Conservation (phyloP, 1,140 invertebrate genomes). For the Calosoma granatense region DNA sequence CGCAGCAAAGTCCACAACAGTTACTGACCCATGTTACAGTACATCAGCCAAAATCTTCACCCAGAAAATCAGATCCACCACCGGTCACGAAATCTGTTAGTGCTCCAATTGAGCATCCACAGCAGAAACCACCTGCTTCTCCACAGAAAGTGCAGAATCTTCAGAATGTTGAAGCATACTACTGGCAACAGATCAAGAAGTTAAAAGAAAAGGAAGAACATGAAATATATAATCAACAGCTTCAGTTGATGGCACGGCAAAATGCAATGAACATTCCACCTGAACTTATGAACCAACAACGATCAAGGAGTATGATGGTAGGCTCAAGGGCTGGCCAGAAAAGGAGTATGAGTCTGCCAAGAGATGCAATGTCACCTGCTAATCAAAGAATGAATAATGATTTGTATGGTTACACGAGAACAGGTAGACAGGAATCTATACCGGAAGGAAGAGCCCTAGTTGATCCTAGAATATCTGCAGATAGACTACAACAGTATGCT, state of each 20-base stretch:
- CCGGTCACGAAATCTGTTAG: not conserved
- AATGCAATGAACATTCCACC: conserved; percentile 17
- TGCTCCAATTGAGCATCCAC: not conserved
- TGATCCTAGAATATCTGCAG: conserved; percentile 11
- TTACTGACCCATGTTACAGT: not conserved
- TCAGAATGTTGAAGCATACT: conserved; percentile 45
- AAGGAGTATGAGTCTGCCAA: conserved; percentile 30
- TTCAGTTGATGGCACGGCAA: conserved; percentile 22
- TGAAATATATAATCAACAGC: conserved; percentile 26
- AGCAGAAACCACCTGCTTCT: conserved; percentile 16
- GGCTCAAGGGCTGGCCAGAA: conserved; percentile 17
- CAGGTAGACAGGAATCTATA: conserved; percentile 5
- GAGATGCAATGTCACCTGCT: conserved; percentile 16
- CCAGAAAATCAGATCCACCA: not conserved
- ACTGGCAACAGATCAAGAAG: conserved; percentile 48
- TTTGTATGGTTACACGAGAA: conserved; percentile 10
- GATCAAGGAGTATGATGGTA: conserved; percentile 26
- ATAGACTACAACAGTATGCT: not conserved
- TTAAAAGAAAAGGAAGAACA: conserved; percentile 44
- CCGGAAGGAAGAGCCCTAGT: conserved; percentile 10
- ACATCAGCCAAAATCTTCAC: not conserved
- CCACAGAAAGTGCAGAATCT: conserved; percentile 34
- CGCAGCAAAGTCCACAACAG: not conserved
- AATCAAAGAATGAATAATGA: not conserved
- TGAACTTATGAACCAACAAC: conserved; percentile 23